Evolutionary conservation across 2,797 vertebrate species (phyloP), one percentile per base, ranked within the genome.

Genomic region (Rachycentron canadum): DNA sequence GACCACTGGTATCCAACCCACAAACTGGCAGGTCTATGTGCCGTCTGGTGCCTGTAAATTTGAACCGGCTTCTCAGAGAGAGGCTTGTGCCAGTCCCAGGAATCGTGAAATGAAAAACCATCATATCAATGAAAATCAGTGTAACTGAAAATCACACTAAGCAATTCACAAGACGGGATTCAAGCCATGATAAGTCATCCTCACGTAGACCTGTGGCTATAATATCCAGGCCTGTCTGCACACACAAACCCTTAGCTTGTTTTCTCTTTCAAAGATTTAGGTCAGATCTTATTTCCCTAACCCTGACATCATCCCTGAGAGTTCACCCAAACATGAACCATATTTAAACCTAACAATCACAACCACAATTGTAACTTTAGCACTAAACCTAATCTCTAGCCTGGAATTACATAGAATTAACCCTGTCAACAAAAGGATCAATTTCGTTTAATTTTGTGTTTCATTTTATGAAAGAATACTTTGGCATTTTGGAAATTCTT

Each of bases 271-370:
- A 21, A 30, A 32, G 53, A 56, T 56, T 30, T 56, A 4, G 53
- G 53, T 56, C 28, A 56, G 53, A 38, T 38, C 34, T n/a, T 25
- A 28, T 70, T 71, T 43, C 32, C 10, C 7, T 19, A 50, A 71
- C 40, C 9, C 40, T 43, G 23, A 72, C 68, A 68, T 58, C 52
- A 58, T 63, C 28, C 57, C 2, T 47, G 16, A 60, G 49, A 49
- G 21, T 66, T 47, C 11, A 68, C 12, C 21, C 11, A 53, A 21
- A 56, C 63, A 62, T 49, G 53, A 66, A 45, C 50, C 25, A 36
- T 17, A 7, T 53, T 61, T 41, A 61, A 76, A 62, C 38, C 55
- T 7, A 56, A 73, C 45, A 68, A 82, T 63, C 36, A 38, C 28
- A 36, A 28, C 26, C 52, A 40, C 50, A 57, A 49, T 43, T 34